These are phyloP conservation scores for Tokudaia tokunoshimensis DNA, from an alignment of 2,797 vertebrate species.

Conservation along the genomic window DNA sequence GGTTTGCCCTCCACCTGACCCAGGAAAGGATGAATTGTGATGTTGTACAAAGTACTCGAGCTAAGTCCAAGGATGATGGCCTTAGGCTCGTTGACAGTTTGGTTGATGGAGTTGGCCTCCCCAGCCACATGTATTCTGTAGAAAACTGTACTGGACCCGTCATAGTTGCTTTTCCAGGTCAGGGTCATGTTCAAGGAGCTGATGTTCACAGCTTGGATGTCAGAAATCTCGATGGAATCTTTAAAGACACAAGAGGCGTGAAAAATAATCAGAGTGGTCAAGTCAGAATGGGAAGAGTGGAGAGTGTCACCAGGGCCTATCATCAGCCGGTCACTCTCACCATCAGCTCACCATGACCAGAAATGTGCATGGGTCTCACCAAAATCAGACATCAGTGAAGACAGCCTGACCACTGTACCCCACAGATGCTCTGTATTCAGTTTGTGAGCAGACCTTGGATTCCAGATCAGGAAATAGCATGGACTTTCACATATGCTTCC, in stretches of 20 bases:
- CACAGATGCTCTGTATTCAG: background rate
- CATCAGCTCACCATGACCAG: background rate
- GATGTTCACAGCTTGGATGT: background rate
- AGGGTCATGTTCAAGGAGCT: slow-evolving; percentile 60
- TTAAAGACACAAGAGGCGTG: slow-evolving; percentile 55
- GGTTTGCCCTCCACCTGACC: accelerated
- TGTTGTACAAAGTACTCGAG: slow-evolving; percentile 66
- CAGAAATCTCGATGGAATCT: slow-evolving; percentile 64
- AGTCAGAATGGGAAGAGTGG: background rate
- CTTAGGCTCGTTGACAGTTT: accelerated
- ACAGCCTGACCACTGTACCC: background rate
- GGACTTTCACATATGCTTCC: background rate
- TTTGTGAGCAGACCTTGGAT: background rate
- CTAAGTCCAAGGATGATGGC: background rate
- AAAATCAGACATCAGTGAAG: background rate
- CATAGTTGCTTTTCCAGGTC: slow-evolving; percentile 61
- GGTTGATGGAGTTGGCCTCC: accelerated
- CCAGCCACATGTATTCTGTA: slow-evolving; percentile 46
- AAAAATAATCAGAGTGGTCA: background rate
- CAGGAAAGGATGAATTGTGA: slow-evolving; percentile 63
- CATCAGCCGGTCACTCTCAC: background rate
- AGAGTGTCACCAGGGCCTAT: too few relatives aligned
- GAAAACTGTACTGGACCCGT: background rate
- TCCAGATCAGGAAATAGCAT: background rate
- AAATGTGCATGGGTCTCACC: background rate